These are phyloP conservation scores for Micropterix aruncella DNA, from an alignment of 2,888 invertebrate species.

Conservation along the genomic window DNA sequence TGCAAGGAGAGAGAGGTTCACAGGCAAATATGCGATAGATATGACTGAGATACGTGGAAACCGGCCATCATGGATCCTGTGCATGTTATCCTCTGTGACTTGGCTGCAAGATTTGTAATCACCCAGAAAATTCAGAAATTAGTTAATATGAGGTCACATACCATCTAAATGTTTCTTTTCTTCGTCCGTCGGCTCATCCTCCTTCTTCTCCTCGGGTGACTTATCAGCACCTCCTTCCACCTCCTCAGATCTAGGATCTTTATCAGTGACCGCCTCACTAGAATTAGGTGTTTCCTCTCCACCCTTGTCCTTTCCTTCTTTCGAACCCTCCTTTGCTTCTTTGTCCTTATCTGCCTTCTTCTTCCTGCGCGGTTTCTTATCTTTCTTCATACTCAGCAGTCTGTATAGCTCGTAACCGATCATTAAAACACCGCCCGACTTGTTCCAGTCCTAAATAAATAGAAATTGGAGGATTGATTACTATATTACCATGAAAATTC, in stretches of 20 bases:
- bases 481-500: too few species aligned
- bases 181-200: conserved; percentile 34
- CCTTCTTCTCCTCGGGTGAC: conserved; percentile 24
- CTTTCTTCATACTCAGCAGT: conserved; percentile 67
- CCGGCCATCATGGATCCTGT: too few species aligned
- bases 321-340: background rate
- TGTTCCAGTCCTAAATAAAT: conserved; percentile 58
- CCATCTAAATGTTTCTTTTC: conserved; percentile 66
- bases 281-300: conserved; percentile 17
- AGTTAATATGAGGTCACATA: conserved; percentile 19
- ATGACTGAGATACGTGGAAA: too few species aligned
- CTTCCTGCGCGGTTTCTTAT: conserved; percentile 41
- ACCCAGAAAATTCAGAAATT: too few species aligned
- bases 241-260: conserved; percentile 18
- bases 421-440: conserved; percentile 81
- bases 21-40: too few species aligned
- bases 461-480: too few species aligned
- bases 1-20: too few species aligned
- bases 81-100: too few species aligned
- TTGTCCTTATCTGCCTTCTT: conserved; percentile 23
- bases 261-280: conserved; percentile 17
- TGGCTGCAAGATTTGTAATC: too few species aligned
- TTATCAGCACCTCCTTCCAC: conserved; percentile 22
- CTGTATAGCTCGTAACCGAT: conserved; percentile 97
- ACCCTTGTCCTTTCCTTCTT: conserved; percentile 14